Conservation (phyloP, 1,140 invertebrate species). For the Drosophila subobscura region DNA sequence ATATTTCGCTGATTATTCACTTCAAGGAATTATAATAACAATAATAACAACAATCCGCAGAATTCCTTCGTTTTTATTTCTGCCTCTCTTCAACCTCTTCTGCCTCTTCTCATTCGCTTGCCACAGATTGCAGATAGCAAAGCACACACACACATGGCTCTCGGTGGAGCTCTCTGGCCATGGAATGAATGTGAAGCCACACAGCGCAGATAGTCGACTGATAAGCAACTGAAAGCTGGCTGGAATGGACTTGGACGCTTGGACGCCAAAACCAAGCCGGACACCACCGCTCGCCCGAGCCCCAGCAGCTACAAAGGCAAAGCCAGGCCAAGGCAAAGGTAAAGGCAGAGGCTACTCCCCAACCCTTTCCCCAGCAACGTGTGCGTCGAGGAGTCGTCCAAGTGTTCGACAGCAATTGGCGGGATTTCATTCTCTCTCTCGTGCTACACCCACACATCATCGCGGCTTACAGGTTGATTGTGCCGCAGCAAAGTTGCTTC, state of each 20-base stretch:
- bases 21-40: conserved; percentile 83
- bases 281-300: conserved; percentile 1
- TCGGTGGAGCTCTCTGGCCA: conserved; percentile 29
- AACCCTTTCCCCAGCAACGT: conserved; percentile 6
- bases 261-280: conserved; percentile 28
- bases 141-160: conserved; percentile 51
- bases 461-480: conserved; percentile 33
- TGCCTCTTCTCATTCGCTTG: conserved; percentile 55
- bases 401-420: conserved; percentile 25
- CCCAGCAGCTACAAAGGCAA: conserved; percentile 14
- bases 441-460: conserved; percentile 10
- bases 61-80: conserved; percentile 73
- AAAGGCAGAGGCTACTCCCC: too few species aligned
- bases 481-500: too few species aligned
- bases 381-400: conserved; percentile 22
- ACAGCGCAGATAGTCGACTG: conserved; percentile 79
- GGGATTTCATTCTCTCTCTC: conserved; percentile 25
- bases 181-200: conserved; percentile 81
- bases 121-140: conserved; percentile 73
- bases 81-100: conserved; percentile 19
- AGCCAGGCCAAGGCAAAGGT: too few species aligned
- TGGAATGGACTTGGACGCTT: conserved; percentile 60
- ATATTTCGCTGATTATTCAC: conserved; percentile 81
- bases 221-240: conserved; percentile 73
- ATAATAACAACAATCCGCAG: conserved; percentile 82